Conservation (phyloP, 2,113 vertebrate species). For the Pelodiscus sinensis region DNA sequence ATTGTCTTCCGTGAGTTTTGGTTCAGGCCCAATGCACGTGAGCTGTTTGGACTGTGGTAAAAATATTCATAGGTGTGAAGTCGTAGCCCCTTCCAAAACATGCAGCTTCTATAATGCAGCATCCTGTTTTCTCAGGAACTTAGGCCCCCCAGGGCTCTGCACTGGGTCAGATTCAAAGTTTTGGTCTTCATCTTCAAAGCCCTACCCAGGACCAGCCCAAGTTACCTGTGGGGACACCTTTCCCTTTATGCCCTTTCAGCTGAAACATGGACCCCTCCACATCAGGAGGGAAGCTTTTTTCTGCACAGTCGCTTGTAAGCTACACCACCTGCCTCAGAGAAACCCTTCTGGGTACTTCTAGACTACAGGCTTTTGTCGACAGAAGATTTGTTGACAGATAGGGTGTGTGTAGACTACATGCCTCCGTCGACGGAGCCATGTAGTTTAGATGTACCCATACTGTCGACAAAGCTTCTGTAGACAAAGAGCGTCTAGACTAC, state of each 20-base stretch:
- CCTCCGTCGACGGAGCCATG: too few species aligned
- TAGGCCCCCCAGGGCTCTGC: not conserved
- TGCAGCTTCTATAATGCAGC: not conserved
- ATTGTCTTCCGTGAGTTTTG: slow-evolving; percentile 71
- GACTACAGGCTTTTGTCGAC: too few species aligned
- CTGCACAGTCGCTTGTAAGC: not conserved
- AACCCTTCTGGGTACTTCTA: not conserved
- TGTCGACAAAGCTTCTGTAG: too few species aligned
- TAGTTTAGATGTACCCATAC: too few species aligned
- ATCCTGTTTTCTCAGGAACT: not conserved
- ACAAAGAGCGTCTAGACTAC: too few species aligned
- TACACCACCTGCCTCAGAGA: too few species aligned
- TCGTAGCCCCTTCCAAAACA: not conserved
- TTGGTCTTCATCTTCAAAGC: not conserved
- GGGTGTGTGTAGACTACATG: too few species aligned
- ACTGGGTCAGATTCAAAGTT: too few species aligned
- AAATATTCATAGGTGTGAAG: not conserved
- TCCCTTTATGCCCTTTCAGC: not conserved
- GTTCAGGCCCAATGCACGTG: slow-evolving; percentile 65
- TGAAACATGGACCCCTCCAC: not conserved
- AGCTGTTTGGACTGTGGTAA: slow-evolving; percentile 3
- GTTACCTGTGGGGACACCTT: not conserved
- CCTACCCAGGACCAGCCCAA: not conserved
- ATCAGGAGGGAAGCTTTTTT: not conserved
- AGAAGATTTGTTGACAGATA: too few species aligned